These are phyloP conservation scores for Calypte anna DNA, from an alignment of 2,113 vertebrate species.

Conservation along the genomic window DNA sequence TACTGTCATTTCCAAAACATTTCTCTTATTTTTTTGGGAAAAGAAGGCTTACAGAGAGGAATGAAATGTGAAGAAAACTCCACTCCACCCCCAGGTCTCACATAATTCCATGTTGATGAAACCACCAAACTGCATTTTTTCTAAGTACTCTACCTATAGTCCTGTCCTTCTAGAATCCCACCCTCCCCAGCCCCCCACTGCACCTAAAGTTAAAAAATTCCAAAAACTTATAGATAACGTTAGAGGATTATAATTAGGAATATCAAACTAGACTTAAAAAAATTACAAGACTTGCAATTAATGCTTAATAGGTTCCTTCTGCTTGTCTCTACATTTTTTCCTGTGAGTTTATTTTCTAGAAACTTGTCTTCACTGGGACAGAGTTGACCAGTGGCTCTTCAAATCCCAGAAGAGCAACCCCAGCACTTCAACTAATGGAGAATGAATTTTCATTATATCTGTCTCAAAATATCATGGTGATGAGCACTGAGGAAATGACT, in stretches of 20 bases:
- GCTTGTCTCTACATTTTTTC: background rate
- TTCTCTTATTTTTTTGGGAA: background rate
- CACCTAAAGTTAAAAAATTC: background rate
- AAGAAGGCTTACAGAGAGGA: background rate
- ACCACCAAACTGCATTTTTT: background rate
- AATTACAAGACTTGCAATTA: background rate
- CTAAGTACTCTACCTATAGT: background rate
- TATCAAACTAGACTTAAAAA: background rate
- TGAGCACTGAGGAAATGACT: background rate
- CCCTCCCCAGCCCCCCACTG: too few species aligned
- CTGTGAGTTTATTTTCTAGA: background rate
- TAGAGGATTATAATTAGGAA: background rate
- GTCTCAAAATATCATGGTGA: background rate
- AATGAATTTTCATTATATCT: conserved; percentile 6
- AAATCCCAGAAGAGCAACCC: background rate
- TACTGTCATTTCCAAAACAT: background rate
- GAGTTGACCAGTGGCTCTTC: background rate
- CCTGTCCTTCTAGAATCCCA: background rate
- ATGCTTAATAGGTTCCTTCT: background rate
- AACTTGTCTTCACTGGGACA: background rate
- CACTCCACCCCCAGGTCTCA: background rate
- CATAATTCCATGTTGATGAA: background rate
- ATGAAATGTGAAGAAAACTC: background rate
- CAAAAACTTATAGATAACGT: background rate
- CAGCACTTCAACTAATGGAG: background rate